phyloP scores from a whole-genome alignment of 1,140 invertebrate genomes.

The Apocrypta bakeri region DNA sequence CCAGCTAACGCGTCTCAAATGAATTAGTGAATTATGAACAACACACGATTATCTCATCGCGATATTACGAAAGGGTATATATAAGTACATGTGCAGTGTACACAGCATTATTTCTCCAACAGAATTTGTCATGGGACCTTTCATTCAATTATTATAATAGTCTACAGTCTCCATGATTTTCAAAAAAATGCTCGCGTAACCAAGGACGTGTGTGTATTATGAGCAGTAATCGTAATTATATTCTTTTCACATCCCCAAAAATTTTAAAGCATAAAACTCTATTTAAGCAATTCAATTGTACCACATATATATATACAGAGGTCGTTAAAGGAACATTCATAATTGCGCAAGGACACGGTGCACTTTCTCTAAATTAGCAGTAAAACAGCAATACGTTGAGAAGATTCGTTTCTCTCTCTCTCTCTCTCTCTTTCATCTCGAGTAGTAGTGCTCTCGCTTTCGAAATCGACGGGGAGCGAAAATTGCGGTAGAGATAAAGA shows the following conservation, averaged over 20 bases:
- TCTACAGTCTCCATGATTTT: too few relatives aligned
- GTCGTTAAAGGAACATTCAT: neutral
- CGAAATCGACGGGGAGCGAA: constrained; percentile 54
- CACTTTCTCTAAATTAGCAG: constrained; percentile 68
- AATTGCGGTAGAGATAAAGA: constrained; percentile 2
- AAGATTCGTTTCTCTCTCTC: neutral
- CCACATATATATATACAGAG: too few relatives aligned
- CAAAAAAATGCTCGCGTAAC: too few relatives aligned
- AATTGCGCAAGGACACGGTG: too few relatives aligned
- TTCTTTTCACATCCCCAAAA: too few relatives aligned
- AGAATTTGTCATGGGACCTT: neutral
- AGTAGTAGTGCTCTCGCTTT: constrained; percentile 63
- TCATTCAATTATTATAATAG: too few relatives aligned
- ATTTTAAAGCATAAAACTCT: too few relatives aligned
- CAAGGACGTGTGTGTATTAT: too few relatives aligned
- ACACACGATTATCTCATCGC: neutral
- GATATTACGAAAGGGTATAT: neutral
- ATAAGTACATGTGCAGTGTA: too few relatives aligned
- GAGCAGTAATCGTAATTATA: too few relatives aligned
- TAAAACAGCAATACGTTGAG: constrained; percentile 52
- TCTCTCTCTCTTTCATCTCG: constrained; percentile 16
- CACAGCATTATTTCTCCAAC: too few relatives aligned
- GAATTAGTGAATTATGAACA: neutral
- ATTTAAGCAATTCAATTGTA: too few relatives aligned
- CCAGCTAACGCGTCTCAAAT: neutral